phyloP scores from a whole-genome alignment of 2,888 invertebrate species.

The Epirrhoe tristata region DNA sequence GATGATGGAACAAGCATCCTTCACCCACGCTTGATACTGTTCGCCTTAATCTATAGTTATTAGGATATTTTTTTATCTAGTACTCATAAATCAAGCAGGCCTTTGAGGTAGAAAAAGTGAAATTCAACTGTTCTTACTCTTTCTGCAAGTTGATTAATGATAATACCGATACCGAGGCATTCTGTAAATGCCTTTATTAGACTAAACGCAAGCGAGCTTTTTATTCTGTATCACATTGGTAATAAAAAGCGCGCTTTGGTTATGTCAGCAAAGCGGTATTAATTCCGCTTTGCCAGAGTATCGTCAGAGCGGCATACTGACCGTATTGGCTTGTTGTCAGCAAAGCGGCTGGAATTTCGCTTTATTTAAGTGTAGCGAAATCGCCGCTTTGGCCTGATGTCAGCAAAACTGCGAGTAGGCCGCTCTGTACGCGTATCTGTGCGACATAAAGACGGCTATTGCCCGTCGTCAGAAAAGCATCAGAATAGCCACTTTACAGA shows the following conservation, averaged over 20 bases:
- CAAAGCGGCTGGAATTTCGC: slow-evolving; percentile 30
- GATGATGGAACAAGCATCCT: neutral
- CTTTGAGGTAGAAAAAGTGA: slow-evolving; percentile 5
- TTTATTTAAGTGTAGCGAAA: neutral
- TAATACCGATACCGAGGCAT: slow-evolving; percentile 31
- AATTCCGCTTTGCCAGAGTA: slow-evolving; percentile 31
- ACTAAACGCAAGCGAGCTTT: slow-evolving; percentile 22
- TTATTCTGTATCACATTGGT: slow-evolving; percentile 7
- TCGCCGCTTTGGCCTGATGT: slow-evolving; percentile 2
- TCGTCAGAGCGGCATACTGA: slow-evolving; percentile 14
- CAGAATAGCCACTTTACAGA: slow-evolving; percentile 2
- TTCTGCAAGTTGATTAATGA: slow-evolving; percentile 12
- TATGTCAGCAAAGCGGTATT: slow-evolving; percentile 50
- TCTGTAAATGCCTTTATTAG: slow-evolving; percentile 13
- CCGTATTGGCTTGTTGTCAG: slow-evolving; percentile 43
- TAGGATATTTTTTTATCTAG: no score
- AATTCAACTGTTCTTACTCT: slow-evolving; percentile 8
- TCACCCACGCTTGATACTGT: neutral
- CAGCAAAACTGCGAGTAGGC: neutral
- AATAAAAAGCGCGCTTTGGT: slow-evolving; percentile 19
- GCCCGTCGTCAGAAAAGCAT: slow-evolving; percentile 5
- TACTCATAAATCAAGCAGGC: neutral
- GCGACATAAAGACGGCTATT: neutral
- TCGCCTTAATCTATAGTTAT: neutral
- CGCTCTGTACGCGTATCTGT: neutral